phyloP scores from a whole-genome alignment of 2,113 vertebrate genomes.

The Hippocampus comes region DNA sequence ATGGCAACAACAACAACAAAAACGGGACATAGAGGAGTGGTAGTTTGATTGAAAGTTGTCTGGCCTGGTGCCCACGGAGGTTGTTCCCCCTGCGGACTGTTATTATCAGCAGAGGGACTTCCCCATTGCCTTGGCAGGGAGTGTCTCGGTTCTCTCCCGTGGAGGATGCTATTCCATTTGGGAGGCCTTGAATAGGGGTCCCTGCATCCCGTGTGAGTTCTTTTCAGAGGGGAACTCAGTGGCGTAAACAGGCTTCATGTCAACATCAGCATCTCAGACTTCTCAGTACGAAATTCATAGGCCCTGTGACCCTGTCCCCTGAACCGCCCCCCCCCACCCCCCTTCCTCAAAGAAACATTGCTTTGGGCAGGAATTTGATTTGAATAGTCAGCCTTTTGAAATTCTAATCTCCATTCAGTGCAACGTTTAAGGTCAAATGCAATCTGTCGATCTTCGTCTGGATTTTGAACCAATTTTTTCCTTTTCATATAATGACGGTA shows the following conservation, averaged over 20 bases:
- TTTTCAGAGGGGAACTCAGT: constrained; percentile 56
- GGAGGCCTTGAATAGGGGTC: constrained; percentile 73
- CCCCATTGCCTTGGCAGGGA: constrained; percentile 67
- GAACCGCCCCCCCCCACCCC: background rate
- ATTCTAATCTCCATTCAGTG: background rate
- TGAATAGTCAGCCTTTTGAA: background rate
- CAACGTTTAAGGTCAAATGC: background rate
- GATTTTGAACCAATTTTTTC: background rate
- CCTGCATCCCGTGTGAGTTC: constrained; percentile 64
- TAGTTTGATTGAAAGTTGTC: constrained; percentile 71
- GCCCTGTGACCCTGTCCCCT: background rate
- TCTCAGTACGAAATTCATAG: constrained; percentile 16
- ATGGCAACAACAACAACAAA: constrained; percentile 12
- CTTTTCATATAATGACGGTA: background rate
- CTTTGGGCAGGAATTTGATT: background rate
- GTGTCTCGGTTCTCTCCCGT: constrained; percentile 68
- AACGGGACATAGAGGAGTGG: constrained; percentile 46
- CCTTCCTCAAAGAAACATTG: background rate
- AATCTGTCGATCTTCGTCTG: background rate
- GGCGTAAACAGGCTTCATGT: constrained; percentile 67
- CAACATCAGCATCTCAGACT: constrained; percentile 54
- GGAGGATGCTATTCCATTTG: constrained; percentile 72
- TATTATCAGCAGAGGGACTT: constrained; percentile 71
- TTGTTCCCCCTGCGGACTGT: constrained; percentile 71
- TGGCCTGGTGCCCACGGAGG: constrained; percentile 69